Evolutionary conservation across 2,888 invertebrate species (phyloP).

Genomic region (Minunthozetes semirufus): DNA sequence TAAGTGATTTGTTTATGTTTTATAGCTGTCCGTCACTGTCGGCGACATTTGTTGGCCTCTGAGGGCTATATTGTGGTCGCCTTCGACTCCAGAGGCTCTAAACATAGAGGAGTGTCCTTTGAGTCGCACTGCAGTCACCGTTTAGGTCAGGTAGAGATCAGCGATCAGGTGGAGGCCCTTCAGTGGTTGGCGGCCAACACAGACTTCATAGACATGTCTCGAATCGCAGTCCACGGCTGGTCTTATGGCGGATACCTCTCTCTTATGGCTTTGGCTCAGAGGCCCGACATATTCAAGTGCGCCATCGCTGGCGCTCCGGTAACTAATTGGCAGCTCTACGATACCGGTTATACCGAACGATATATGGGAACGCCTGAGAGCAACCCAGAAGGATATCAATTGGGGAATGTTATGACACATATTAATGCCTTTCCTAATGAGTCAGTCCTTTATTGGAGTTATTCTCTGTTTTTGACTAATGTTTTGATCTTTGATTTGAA

Average conservation of each 20-base stretch:
- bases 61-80: constrained; percentile 93
- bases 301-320: constrained; percentile 97
- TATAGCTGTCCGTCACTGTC: constrained; percentile 77
- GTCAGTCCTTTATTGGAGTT: constrained; percentile 54
- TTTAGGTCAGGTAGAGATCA: constrained; percentile 55
- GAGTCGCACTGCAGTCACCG: constrained; percentile 80
- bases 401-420: constrained; percentile 75
- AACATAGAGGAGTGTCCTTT: constrained; percentile 83
- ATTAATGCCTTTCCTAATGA: constrained; percentile 84
- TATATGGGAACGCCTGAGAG: constrained; percentile 82
- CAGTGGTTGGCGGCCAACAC: constrained; percentile 73
- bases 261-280: constrained; percentile 83
- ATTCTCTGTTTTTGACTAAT: constrained; percentile 26
- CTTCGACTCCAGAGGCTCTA: constrained; percentile 90
- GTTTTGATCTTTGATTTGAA: constrained; percentile 43
- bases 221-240: constrained; percentile 97
- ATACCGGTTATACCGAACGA: constrained; percentile 96
- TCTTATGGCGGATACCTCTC: constrained; percentile 96
- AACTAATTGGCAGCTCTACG: constrained; percentile 93
- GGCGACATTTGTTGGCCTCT: constrained; percentile 89
- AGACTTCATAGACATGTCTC: constrained; percentile 79
- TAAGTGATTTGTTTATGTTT: neutral
- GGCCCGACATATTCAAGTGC: constrained; percentile 82
- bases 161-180: constrained; percentile 68
- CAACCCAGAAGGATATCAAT: constrained; percentile 69